Conservation (phyloP, 2,797 vertebrate genomes). For the Acanthurus lineatus region DNA sequence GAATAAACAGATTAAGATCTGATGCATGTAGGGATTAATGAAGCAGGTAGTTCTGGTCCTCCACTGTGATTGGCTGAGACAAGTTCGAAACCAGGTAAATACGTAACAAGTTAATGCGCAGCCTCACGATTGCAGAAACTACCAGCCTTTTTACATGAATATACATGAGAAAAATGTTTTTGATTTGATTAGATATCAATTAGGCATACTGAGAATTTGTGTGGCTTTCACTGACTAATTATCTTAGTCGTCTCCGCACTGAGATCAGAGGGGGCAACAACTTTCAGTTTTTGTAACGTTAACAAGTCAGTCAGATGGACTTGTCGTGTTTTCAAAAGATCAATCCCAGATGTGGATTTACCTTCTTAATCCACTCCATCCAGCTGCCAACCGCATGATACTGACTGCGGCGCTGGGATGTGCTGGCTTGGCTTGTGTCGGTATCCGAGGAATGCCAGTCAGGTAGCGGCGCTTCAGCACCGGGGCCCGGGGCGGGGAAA, state of each 20-base stretch:
- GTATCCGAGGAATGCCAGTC: conserved; percentile 77
- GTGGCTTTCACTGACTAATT: background rate
- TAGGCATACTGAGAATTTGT: background rate
- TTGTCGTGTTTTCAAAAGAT: no score
- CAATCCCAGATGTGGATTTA: background rate
- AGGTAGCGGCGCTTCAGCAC: conserved; percentile 59
- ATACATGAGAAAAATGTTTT: no score
- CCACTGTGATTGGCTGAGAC: conserved; percentile 23
- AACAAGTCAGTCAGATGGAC: background rate
- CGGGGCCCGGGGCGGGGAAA: conserved; percentile 46
- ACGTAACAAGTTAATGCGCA: background rate
- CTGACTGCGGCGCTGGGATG: conserved; percentile 63
- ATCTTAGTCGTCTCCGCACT: background rate
- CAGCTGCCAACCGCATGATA: background rate
- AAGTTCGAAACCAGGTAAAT: background rate
- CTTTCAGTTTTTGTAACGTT: background rate
- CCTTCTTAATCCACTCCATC: background rate
- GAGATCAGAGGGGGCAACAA: background rate
- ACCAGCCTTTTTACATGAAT: background rate
- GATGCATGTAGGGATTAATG: background rate
- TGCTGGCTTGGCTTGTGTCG: conserved; percentile 39
- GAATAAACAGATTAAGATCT: no score
- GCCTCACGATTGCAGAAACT: background rate
- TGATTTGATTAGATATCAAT: no score
- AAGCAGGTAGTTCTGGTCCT: background rate